Conservation (phyloP, 2,113 vertebrate species). For the Chionomys nivalis region DNA sequence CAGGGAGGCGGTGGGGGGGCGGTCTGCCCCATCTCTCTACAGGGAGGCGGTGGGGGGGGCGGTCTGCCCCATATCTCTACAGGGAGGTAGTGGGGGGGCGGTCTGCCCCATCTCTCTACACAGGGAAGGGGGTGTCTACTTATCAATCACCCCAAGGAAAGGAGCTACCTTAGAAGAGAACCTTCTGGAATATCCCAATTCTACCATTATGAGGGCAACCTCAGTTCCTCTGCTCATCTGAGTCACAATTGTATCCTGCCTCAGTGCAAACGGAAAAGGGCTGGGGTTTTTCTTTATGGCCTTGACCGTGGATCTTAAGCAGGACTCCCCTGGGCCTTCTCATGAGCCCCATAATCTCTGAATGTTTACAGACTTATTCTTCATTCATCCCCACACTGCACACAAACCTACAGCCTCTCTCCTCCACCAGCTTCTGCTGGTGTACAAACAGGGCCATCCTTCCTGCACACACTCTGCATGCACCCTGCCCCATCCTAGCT, state of each 20-base stretch:
- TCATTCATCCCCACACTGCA: neutral
- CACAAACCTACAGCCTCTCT: neutral
- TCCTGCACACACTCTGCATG: neutral
- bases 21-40: neutral
- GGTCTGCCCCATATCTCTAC: neutral
- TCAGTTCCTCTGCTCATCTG: neutral
- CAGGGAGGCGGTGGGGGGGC: neutral
- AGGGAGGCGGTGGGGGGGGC: neutral
- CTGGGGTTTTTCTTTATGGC: neutral
- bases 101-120: neutral
- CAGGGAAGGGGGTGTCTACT: neutral
- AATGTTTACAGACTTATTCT: neutral
- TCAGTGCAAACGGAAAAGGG: neutral
- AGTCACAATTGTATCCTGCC: neutral
- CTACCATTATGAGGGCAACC: neutral
- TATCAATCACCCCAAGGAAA: neutral
- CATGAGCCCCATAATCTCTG: neutral
- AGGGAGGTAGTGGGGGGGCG: neutral
- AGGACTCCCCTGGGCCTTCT: neutral
- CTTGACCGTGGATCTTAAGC: neutral
- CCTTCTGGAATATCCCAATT: neutral
- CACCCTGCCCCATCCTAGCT: neutral
- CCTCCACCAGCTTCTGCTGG: neutral
- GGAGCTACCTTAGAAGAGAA: neutral
- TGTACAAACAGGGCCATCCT: neutral